Base-by-base conservation (phyloP, 2,888 invertebrate species). In the Clanis bilineata region DNA sequence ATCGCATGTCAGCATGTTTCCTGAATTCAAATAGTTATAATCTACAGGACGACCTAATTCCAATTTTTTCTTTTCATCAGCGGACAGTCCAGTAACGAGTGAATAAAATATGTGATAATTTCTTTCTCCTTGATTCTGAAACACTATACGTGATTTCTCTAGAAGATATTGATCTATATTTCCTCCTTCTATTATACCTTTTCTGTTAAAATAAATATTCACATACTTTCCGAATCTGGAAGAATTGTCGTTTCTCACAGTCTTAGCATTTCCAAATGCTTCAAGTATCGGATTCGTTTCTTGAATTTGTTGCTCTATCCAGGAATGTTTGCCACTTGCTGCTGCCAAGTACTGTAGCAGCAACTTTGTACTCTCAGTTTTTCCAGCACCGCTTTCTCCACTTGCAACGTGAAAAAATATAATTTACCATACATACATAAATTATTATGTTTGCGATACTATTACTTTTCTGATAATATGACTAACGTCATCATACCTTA, bases 41-140 rank as follows among this genome's bases (percentile, higher is more conserved):
- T 96, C 94, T 9, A 93, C 93, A 0, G 96, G 94, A 38, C 95
- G 94, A 7, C 93, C 93, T 36, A 99, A 87, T 59, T 97, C 96
- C 28, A 98, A 88, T 66, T 94, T 94, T 64, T 94, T 94, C 75
- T 96, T 96, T 78, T 98, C 98, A 1, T 97, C 96, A 15, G 93
- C 92, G 0, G 94, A 93, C 62, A 99, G 85, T 0, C 98, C 99
- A 9, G 95, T 95, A 62, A 99, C 89, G 84, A 99, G 94, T 69
- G 97, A 95, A 84, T 98, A 98, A 89, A 99, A 99, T 65, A 98
- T 96, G 82, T 98, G 98, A 84, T 98, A 99, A 85, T 99, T 99
- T 69, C 98, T 93, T 85, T 98, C 98, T 57, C 97, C 97, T 58
- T 93, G 93, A 70, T 95, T 97, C 87, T 97, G 97, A n/a, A 94